Percentiles rank a stretch among this genome's conserved stretches.
Conservation (phyloP, 2,113 vertebrate species). For the Nycticryphes semicollaris region DNA sequence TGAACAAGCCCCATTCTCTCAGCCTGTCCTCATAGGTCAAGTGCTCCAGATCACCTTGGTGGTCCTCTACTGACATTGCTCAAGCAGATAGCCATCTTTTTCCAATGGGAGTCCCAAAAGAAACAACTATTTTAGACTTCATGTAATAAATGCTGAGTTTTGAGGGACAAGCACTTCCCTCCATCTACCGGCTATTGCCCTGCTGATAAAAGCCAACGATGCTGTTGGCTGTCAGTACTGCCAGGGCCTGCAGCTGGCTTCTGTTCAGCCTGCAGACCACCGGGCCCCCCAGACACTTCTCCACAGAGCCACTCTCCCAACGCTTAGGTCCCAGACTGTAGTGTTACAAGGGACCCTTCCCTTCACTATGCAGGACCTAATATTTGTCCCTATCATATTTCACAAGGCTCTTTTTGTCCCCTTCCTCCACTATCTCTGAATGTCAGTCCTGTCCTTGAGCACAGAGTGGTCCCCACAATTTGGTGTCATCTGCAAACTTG, state of each 20-base stretch:
- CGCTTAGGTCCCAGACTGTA: neutral
- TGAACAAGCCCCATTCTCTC: neutral
- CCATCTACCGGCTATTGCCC: neutral
- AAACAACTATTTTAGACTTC: neutral
- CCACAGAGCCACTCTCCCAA: neutral
- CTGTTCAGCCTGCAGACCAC: neutral
- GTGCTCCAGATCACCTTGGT: neutral
- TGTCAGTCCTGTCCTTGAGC: neutral
- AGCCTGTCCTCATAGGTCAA: neutral
- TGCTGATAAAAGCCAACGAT: accelerated
- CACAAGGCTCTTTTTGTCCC: neutral
- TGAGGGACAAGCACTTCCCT: neutral
- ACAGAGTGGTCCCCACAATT: neutral
- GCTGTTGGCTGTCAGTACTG: neutral
- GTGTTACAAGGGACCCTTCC: neutral
- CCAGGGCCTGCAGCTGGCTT: neutral
- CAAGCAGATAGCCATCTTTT: neutral
- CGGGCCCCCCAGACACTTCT: neutral
- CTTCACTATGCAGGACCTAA: neutral
- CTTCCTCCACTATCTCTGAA: neutral
- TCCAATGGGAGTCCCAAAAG: neutral
- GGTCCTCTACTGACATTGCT: neutral
- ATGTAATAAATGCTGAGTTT: neutral
- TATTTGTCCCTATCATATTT: neutral
- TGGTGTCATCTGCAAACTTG: neutral